Base-by-base conservation (phyloP, 2,888 invertebrate species). In the Amblyteles armatorius region DNA sequence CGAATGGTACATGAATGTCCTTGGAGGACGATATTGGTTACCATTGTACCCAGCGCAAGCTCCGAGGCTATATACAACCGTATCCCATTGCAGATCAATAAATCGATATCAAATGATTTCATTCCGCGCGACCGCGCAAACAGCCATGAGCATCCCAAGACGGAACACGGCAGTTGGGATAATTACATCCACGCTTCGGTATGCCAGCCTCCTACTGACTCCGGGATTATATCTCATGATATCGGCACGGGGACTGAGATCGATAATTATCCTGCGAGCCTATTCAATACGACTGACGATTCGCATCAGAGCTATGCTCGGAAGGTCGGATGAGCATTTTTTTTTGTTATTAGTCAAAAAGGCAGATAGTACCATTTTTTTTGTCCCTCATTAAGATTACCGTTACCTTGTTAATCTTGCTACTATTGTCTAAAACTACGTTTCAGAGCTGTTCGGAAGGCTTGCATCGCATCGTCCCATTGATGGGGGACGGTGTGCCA, bases 101-200 rank as follows among this genome's bases (percentile, higher is more conserved):
- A 82, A 82, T 85, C 82, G 79, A 85, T 82, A 71, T 72, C 57
- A 48, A 79, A 79, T 74, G 74, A 85, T 82, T 76, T 79, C 50
- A 84, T 74, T 78, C 78, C 73, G 57, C 19, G 73, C 78, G 69
- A 69, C 68, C 69, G 69, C 72, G 69, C 50, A 77, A 78, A 55
- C 65, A 65, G 67, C 81, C 82, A 84, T 29, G 55, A 82, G 74
- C 36, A 69, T 74, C 77, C 65, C 65, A 79, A 79, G 82, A 74
- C 57, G 79, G n/a, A 57, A 82, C 77, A 65, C 36, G 55, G 33
- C 22, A 40, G n/a, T 9, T 69, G 52, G 48, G 65, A 79, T 79
- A 85, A 85, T 85, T 85, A 82, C 76, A 52, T 79, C 52, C 60
- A 36, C 50, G 57, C 57, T 72, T 33, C 50, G 67, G 67, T 71